Percentiles rank a stretch among this genome's conserved stretches.
These are phyloP conservation scores for Lissocephala sabroskyi DNA, from an alignment of 2,888 invertebrate species.

Conservation along the genomic window DNA sequence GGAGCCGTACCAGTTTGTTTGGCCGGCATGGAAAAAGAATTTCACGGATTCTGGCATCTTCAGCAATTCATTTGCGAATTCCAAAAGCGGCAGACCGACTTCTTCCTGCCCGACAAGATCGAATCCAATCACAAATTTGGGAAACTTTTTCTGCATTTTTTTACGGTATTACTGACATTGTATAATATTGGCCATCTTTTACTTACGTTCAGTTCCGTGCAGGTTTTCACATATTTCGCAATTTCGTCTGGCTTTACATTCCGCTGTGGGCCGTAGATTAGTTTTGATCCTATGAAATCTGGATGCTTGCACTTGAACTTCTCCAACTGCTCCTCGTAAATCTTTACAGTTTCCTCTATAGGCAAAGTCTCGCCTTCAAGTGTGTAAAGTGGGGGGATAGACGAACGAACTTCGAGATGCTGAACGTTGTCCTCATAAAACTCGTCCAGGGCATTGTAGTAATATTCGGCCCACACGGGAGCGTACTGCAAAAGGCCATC, in stretches of 20 bases:
- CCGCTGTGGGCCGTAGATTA: slow-evolving; percentile 79
- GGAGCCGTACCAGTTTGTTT: slow-evolving; percentile 82
- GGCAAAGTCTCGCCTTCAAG: slow-evolving; percentile 76
- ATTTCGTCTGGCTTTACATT: slow-evolving; percentile 70
- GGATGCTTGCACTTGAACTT: slow-evolving; percentile 76
- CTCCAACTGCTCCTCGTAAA: slow-evolving; percentile 75
- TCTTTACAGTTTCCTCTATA: slow-evolving; percentile 74
- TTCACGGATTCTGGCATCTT: slow-evolving; percentile 73
- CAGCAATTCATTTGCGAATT: slow-evolving; percentile 76
- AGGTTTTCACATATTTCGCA: slow-evolving; percentile 71
- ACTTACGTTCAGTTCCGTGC: slow-evolving; percentile 47
- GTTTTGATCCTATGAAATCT: slow-evolving; percentile 78
- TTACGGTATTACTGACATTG: background rate
- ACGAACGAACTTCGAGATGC: slow-evolving; percentile 79
- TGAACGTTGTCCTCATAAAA: slow-evolving; percentile 79
- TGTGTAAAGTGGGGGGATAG: slow-evolving; percentile 77
- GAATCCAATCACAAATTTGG: slow-evolving; percentile 82
- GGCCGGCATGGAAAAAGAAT: slow-evolving; percentile 86
- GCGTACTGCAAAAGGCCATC: slow-evolving; percentile 75
- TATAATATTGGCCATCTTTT: background rate
- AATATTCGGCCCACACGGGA: slow-evolving; percentile 79
- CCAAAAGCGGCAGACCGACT: slow-evolving; percentile 76
- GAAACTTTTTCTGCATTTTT: slow-evolving; percentile 72
- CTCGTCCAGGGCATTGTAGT: slow-evolving; percentile 77
- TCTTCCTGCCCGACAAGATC: slow-evolving; percentile 88